Evolutionary conservation across 2,888 invertebrate genomes (phyloP), one percentile per base, ranked within the genome.

Genomic region (Endotricha flammealis): DNA sequence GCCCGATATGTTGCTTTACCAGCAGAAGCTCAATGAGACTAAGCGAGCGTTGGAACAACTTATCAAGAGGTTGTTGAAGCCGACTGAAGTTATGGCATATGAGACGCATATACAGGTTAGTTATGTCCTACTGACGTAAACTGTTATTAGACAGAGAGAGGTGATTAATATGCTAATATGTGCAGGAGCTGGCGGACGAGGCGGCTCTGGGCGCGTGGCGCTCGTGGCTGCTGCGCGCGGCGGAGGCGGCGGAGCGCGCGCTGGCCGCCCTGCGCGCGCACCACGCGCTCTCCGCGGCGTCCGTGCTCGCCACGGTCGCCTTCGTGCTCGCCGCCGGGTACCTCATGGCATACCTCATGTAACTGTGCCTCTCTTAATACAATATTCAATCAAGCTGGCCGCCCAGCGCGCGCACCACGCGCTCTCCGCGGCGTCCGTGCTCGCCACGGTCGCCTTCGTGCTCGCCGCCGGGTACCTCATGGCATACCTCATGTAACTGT

Each of bases 321-420:
- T 34, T 44, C 12, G 44, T 44, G 39, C 41, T 93, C 45, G 90
- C 39, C 32, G 39, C 93, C 44, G 94, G 94, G 9, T 95, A 93
- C 69, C 88, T 94, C 40, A 93, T 95, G 93, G 90, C 93, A 50
- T 94, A 95, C 68, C 79, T 95, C 44, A 93, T 95, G 77, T 91
- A 31, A 91, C 95, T 61, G 93, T n/a, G n/a, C n/a, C n/a, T n/a
- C n/a, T n/a, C n/a, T n/a, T n/a, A n/a, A n/a, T n/a, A n/a, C n/a
- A n/a, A n/a, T n/a, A n/a, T n/a, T n/a, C n/a, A n/a, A n/a, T n/a
- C n/a, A n/a, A n/a, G n/a, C n/a, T n/a, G n/a, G n/a, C n/a, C n/a
- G n/a, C n/a, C n/a, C n/a, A n/a, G n/a, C n/a, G n/a, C n/a, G n/a
- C n/a, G n/a, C n/a, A n/a, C n/a, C n/a, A n/a, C n/a, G n/a, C n/a